Base-by-base conservation (phyloP, 2,113 vertebrate species). In the Poeciliopsis retropinna region DNA sequence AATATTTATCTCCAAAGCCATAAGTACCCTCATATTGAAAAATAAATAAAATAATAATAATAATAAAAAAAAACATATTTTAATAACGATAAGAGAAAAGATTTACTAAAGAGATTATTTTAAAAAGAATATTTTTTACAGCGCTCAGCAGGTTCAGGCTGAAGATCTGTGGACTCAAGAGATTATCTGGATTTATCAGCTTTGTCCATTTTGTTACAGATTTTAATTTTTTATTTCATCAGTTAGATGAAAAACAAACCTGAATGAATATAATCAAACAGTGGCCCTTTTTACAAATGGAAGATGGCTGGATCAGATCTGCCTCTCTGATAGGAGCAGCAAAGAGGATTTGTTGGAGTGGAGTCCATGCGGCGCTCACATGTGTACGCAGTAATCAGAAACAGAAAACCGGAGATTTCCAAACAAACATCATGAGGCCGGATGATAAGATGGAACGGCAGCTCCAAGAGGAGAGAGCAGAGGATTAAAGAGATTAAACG, bases 121-220 rank as follows among this genome's bases (percentile, higher is more conserved):
- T 19, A 61, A 22, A 44, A 60, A 64, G 4, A 19, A 13, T 25
- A 44, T 75, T 80, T 87, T 80, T 82, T 83, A 41, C 71, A 73
- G 78, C 8, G 68, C 51, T 39, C 61, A 37, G 67, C 70, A 47
- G 70, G 64, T 70, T 32, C 68, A 13, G 32, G 44, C 84, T 81
- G 71, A 77, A 75, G 84, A 87, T 86, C 80, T 88, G 87, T 87
- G 87, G 86, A 88, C 85, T 66, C 7, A 68, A 84, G 70, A 86
- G 89, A 89, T 92, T 91, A 92, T 87, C 68, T 75, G 83, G 86
- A 66, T 85, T 92, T 90, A 92, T 88, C 89, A 82, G 85, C 75
- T 86, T 86, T 85, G 85, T 67, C 72, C 88, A 78, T 92, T 92
- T 92, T 86, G 80, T 76, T 61, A 82, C 64, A 81, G 82, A 79